These are phyloP conservation scores for Girardia tigrina DNA, from an alignment of 2,888 invertebrate genomes.

Conservation along the genomic window DNA sequence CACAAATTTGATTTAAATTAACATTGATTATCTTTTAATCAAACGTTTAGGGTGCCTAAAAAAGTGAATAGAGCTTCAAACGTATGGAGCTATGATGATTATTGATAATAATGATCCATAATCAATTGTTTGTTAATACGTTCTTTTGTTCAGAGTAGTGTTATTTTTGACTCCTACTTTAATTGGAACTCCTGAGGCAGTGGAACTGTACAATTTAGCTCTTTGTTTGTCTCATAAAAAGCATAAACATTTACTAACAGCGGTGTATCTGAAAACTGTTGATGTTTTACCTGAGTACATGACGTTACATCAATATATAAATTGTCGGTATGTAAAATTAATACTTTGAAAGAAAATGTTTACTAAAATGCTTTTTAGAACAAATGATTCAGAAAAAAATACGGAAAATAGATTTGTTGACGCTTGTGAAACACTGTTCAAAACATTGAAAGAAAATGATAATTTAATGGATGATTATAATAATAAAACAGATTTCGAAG, in stretches of 20 bases:
- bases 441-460: neutral
- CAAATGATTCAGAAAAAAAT: neutral
- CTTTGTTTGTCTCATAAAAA: slow-evolving; percentile 3
- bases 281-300: neutral
- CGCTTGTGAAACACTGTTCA: neutral
- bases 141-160: no score
- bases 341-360: neutral
- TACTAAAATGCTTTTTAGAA: neutral
- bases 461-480: neutral
- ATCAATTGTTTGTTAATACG: no score
- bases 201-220: neutral
- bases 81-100: no score
- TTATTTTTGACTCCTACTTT: neutral
- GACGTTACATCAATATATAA: neutral
- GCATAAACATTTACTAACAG: neutral
- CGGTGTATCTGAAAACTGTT: neutral
- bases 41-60: no score
- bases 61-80: no score
- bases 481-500: neutral
- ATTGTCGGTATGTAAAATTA: neutral
- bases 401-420: neutral
- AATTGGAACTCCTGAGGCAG: neutral
- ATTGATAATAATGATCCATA: no score
- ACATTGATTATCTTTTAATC: no score
- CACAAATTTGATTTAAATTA: no score